Base-by-base conservation (phyloP, 2,797 vertebrate genomes). In the Pygocentrus nattereri region DNA sequence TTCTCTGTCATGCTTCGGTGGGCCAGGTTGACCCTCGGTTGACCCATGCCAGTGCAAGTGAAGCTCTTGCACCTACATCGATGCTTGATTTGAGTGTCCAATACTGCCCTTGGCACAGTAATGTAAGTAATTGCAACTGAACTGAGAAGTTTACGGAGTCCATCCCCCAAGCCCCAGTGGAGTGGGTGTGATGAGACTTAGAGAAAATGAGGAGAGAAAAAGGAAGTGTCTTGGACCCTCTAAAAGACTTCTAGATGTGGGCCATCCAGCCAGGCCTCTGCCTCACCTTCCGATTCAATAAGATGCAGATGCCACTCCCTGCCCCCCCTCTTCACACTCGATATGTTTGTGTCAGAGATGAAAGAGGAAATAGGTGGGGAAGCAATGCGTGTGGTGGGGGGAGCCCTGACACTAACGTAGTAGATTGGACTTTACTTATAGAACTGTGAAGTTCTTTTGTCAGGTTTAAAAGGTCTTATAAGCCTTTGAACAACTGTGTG, bases 331-430 rank as follows among this genome's bases (percentile, higher is more conserved):
- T 85, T 44, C 41, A 10, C 88, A 86, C 89, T 92, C 93, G 92
- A 94, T 95, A 93, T 88, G 93, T 94, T 92, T 88, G 85, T 94
- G 93, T 94, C 93, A 93, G 91, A 95, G 94, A 95, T 95, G 94
- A 95, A 95, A 95, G 94, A 92, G 93, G 90, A 91, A 93, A 92
- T 92, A 90, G 92, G 92, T 89, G 92, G 91, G 34, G 91, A 91
- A 89, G 90, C 87, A 78, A 49, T 84, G 64, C 44, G 68, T 74
- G 56, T 74, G 81, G 84, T 78, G 88, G 90, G 88, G 91, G 93
- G 84, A 86, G 74, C 85, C 89, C 92, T 95, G 94, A 94, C 93
- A 94, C 94, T 94, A 94, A 94, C 93, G 91, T 93, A 93, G 92
- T 94, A 94, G 92, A 92, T 90, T 90, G 93, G 91, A 91, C 92